Conservation (phyloP, 1,140 invertebrate species). For the Ganaspis sp. region DNA sequence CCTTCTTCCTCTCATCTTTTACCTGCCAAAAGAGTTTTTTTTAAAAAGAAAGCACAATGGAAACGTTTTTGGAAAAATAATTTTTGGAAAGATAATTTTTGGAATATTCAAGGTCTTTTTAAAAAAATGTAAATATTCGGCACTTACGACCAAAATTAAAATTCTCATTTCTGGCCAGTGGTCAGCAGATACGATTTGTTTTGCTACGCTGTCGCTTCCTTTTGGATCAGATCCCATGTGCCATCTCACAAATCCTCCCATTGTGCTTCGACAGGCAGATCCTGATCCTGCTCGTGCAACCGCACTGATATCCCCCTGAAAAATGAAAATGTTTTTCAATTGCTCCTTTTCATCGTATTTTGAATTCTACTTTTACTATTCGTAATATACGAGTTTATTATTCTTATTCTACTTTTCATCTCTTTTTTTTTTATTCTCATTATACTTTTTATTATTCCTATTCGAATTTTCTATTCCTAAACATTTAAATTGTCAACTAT, state of each 20-base stretch:
- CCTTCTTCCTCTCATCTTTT: constrained; percentile 90
- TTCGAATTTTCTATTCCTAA: too few relatives aligned
- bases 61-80: background rate
- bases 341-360: too few relatives aligned
- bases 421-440: too few relatives aligned
- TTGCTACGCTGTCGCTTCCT: constrained; percentile 90
- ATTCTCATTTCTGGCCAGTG: constrained; percentile 96
- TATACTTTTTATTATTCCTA: too few relatives aligned
- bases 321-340: background rate
- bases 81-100: constrained; percentile 6
- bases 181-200: constrained; percentile 82
- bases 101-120: too few relatives aligned
- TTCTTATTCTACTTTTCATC: too few relatives aligned
- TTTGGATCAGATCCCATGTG: constrained; percentile 81
- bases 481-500: too few relatives aligned
- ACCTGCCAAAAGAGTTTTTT: constrained; percentile 76
- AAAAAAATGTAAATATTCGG: background rate
- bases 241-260: constrained; percentile 96
- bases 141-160: constrained; percentile 89
- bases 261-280: constrained; percentile 96
- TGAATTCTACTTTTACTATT: constrained; percentile 29
- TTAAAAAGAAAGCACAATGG: background rate
- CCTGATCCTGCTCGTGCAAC: constrained; percentile 94
- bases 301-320: constrained; percentile 84
- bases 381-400: too few relatives aligned